These are phyloP conservation scores for Dromococcyx pavoninus DNA, from an alignment of 2,797 vertebrate genomes.

Conservation along the genomic window DNA sequence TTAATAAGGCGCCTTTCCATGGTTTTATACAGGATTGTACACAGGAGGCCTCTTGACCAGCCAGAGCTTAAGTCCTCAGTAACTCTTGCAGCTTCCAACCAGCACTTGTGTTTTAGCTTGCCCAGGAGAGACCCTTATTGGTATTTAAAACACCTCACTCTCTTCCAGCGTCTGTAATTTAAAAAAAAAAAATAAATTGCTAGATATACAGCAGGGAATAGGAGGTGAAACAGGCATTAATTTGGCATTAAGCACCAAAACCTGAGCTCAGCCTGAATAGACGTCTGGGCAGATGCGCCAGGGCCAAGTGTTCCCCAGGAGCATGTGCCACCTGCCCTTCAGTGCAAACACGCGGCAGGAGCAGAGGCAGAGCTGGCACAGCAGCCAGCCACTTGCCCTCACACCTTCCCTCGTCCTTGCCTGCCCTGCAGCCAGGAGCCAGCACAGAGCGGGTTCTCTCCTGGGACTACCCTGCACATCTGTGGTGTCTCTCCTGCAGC, in stretches of 20 bases:
- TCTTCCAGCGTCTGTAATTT: neutral
- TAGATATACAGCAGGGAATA: neutral
- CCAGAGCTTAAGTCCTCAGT: neutral
- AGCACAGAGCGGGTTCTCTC: accelerated
- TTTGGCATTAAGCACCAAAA: slow-evolving; percentile 3
- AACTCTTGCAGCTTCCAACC: slow-evolving; percentile 16
- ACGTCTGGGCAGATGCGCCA: neutral
- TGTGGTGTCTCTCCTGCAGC: accelerated
- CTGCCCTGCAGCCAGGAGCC: neutral
- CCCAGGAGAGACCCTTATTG: neutral
- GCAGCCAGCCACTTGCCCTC: accelerated
- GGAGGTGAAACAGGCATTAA: neutral
- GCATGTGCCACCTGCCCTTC: neutral
- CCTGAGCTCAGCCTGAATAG: neutral
- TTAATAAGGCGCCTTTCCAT: neutral
- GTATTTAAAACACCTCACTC: slow-evolving; percentile 12
- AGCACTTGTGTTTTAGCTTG: neutral
- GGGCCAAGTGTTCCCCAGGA: neutral
- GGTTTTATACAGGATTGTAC: neutral
- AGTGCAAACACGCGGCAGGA: neutral
- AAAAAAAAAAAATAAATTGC: neutral
- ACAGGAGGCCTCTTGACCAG: slow-evolving; percentile 30
- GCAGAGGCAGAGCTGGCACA: neutral
- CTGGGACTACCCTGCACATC: neutral
- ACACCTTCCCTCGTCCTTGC: neutral